A percentile compares a stretch with the other conserved stretches of the same genome.
Conservation (phyloP, 2,888 invertebrate species). For the Pristionchus mayeri region DNA sequence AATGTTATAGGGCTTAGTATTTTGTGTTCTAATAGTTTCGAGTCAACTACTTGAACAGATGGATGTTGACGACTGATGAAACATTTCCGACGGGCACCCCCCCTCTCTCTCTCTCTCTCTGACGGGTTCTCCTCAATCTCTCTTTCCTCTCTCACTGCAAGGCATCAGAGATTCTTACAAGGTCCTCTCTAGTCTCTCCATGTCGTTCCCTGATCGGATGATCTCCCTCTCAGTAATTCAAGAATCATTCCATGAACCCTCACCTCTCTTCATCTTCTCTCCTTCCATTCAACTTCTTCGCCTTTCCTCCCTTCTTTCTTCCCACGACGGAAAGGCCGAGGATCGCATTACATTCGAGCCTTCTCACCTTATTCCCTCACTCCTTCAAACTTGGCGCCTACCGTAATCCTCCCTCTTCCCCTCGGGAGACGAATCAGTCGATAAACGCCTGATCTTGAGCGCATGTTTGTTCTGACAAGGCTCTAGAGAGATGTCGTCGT, state of each 20-base stretch:
- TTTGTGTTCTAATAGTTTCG: no score
- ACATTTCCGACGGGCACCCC: background rate
- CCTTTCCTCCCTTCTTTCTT: background rate
- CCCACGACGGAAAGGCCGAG: background rate
- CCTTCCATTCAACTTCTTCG: background rate
- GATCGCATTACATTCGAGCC: slow-evolving; percentile 11
- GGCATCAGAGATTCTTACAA: background rate
- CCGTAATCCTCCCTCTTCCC: slow-evolving; percentile 23
- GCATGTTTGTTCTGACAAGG: background rate
- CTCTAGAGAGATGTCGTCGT: background rate
- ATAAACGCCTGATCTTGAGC: slow-evolving; percentile 7
- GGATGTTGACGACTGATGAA: background rate
- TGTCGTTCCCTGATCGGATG: background rate
- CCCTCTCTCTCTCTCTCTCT: background rate
- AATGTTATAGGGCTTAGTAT: no score
- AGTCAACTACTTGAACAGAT: no score
- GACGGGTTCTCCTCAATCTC: background rate
- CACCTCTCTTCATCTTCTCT: background rate
- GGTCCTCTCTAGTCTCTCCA: slow-evolving; percentile 28
- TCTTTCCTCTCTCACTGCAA: background rate
- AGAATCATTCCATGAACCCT: background rate
- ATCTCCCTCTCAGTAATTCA: background rate
- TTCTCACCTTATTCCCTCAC: slow-evolving; percentile 29
- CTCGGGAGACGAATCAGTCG: background rate
- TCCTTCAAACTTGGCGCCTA: background rate